phyloP scores from a whole-genome alignment of 2,113 vertebrate genomes.

The Scophthalmus maximus region DNA sequence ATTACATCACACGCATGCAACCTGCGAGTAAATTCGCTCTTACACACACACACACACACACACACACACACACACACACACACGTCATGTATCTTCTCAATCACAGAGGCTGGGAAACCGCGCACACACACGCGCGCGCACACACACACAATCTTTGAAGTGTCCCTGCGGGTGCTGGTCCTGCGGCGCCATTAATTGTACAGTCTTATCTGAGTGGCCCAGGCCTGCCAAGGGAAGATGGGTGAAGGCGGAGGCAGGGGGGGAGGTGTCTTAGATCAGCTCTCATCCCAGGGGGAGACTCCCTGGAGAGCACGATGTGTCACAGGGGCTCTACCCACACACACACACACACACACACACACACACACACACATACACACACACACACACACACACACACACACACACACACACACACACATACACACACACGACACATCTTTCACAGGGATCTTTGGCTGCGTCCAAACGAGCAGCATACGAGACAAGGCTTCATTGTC shows the following conservation, averaged over 20 bases:
- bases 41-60: not conserved
- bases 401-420: slow-evolving; percentile 8
- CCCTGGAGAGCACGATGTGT: slow-evolving; percentile 58
- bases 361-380: slow-evolving; percentile 6
- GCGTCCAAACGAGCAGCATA: not conserved
- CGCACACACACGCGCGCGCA: slow-evolving; percentile 23
- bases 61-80: slow-evolving; percentile 10
- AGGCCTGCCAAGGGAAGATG: slow-evolving; percentile 68
- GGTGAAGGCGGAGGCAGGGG: slow-evolving; percentile 31
- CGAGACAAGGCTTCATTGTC: slow-evolving; percentile 24
- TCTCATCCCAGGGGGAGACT: slow-evolving; percentile 41
- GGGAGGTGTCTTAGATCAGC: slow-evolving; percentile 51
- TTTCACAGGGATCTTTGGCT: slow-evolving; percentile 12
- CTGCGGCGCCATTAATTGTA: slow-evolving; percentile 73
- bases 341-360: not conserved
- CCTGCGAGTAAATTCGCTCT: slow-evolving; percentile 41
- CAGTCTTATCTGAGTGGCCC: slow-evolving; percentile 74
- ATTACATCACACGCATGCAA: slow-evolving; percentile 37
- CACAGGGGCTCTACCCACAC: slow-evolving; percentile 3
- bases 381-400: not conserved
- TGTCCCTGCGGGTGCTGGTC: slow-evolving; percentile 51
- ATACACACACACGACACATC: not conserved
- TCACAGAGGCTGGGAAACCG: not conserved
- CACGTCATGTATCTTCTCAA: not conserved
- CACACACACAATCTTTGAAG: slow-evolving; percentile 62